Conservation (phyloP, 2,113 vertebrate genomes). For the Carassius carassius region DNA sequence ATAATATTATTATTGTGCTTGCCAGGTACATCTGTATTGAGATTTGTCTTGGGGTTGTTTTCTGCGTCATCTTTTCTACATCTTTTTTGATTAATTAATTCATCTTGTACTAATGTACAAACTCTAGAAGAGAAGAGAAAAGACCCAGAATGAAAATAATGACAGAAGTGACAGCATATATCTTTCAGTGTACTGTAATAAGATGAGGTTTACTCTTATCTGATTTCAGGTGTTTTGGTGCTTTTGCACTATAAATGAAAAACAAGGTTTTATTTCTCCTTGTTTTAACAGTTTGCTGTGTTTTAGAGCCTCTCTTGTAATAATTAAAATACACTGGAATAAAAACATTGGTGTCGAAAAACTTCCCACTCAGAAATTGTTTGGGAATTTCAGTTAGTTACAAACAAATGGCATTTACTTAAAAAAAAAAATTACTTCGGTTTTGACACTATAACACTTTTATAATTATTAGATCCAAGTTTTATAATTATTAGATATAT, state of each 20-base stretch:
- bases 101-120: background rate
- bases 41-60: background rate
- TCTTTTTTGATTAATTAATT: background rate
- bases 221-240: background rate
- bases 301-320: background rate
- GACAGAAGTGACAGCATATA: background rate
- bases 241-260: background rate
- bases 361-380: too few relatives aligned
- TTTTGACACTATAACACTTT: background rate
- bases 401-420: too few relatives aligned
- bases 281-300: background rate
- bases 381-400: too few relatives aligned
- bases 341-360: too few relatives aligned
- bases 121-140: background rate
- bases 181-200: background rate
- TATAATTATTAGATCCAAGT: background rate
- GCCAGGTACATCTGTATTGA: constrained; percentile 1
- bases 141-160: background rate
- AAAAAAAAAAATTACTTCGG: too few relatives aligned
- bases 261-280: background rate
- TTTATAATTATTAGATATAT: background rate
- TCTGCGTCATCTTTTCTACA: too few relatives aligned
- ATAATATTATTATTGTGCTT: background rate
- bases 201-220: background rate
- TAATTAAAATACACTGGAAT: background rate